Evolutionary conservation across 2,113 vertebrate genomes (phyloP), one percentile per base, ranked within the genome.

Genomic region (Podarcis raffonei): DNA sequence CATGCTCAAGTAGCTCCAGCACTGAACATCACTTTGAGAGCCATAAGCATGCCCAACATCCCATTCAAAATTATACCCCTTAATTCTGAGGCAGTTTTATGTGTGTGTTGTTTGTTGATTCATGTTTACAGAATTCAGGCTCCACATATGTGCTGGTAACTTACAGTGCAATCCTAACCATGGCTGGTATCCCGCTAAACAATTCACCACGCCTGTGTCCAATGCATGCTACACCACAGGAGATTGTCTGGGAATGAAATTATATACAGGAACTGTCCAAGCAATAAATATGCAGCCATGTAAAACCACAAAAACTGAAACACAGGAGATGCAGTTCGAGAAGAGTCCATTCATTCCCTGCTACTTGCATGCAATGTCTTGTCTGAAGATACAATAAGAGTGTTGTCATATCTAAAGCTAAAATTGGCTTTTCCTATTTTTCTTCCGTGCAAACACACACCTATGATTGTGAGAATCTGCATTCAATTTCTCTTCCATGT

Each of bases 211-310:
- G 15, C 65, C 27, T 71, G 82, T 11, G 68, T 20, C 16, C 65
- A 74, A 23, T 20, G 11, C n/a, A 57, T 57, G 35, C 4, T 84
- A 39, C 68, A 84, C 83, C 69, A 57, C 68, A 53, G 83, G 42
- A 84, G 83, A 84, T 84, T 72, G 42, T 72, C 68, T 84, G 42
- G 68, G 68, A 72, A 84, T 84, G 83, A 84, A 72, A 84, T 84
- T 53, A 72, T 53, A 53, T 16, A 32, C 83, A 39, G 81, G 39
- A 74, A 84, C 72, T 42, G 53, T 74, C 83, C 69, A 32, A 72
- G 30, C 66, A 48, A 84, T 72, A 72, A 53, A 84, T 57, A 84
- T 74, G 69, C 69, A 84, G 42, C n/a, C 39, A 15, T 57, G 6
- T 23, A 23, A 57, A 39, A 84, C 83, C 68, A 57, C 42, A 57